Evolutionary conservation across 2,113 vertebrate species (phyloP).

Genomic region (Pachypanchax playfairii): DNA sequence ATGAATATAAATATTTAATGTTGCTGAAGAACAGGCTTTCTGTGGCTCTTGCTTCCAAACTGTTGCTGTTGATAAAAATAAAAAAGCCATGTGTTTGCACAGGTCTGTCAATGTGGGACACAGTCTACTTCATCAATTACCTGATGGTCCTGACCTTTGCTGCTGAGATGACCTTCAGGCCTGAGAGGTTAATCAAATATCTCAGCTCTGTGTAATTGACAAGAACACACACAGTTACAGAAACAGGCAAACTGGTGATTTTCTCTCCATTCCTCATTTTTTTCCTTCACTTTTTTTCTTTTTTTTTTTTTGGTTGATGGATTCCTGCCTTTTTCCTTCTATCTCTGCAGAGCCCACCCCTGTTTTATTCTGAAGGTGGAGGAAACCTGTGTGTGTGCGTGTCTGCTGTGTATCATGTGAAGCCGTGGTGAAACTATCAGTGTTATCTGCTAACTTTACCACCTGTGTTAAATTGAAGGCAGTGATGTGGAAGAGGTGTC

Average conservation of each 20-base stretch:
- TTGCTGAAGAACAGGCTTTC: background rate
- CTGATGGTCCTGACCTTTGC: conserved; percentile 53
- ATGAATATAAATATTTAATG: no score
- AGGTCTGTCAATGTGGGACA: conserved; percentile 35
- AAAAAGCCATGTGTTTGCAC: conserved; percentile 5
- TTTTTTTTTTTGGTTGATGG: conserved; percentile 62
- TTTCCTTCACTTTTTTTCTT: no score
- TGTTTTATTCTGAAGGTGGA: conserved; percentile 25
- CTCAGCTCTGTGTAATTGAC: conserved; percentile 53
- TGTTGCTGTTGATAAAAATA: conserved; percentile 1
- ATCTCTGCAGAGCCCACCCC: conserved; percentile 42
- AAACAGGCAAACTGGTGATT: conserved; percentile 55
- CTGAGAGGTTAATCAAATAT: conserved; percentile 71
- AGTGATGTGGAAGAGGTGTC: conserved; percentile 81
- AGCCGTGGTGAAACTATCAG: conserved; percentile 70
- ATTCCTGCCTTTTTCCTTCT: conserved; percentile 45
- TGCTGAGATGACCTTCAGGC: conserved; percentile 27
- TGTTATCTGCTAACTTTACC: conserved; percentile 81
- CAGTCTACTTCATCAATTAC: conserved; percentile 60
- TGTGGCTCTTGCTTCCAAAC: background rate
- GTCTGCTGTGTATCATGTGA: conserved; percentile 68
- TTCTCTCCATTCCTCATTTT: conserved; percentile 37
- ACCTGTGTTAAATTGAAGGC: conserved; percentile 83
- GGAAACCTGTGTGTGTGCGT: conserved; percentile 41
- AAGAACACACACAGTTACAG: conserved; percentile 22